Evolutionary conservation across 2,888 invertebrate species (phyloP).

Genomic region (Eupithecia abbreviata): DNA sequence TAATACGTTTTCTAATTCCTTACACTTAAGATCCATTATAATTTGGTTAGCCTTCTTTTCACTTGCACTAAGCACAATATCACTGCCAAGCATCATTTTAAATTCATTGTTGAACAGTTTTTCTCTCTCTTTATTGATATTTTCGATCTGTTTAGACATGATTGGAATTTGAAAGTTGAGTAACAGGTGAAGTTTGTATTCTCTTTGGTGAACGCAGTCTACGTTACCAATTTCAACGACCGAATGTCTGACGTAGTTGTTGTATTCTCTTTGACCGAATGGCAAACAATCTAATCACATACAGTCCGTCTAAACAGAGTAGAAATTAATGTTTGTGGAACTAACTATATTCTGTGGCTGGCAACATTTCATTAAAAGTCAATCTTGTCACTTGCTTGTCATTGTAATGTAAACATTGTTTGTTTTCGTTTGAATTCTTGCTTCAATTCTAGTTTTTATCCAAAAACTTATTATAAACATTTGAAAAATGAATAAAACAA

Average conservation of each 20-base stretch:
- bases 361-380: too few relatives aligned
- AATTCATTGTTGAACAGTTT: slow-evolving; percentile 77
- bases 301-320: too few relatives aligned
- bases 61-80: slow-evolving; percentile 68
- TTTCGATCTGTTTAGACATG: slow-evolving; percentile 42
- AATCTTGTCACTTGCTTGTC: too few relatives aligned
- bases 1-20: neutral
- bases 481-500: too few relatives aligned
- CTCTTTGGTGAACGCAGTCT: slow-evolving; percentile 48
- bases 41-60: neutral
- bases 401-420: too few relatives aligned
- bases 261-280: slow-evolving; percentile 13
- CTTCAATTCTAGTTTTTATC: too few relatives aligned
- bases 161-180: slow-evolving; percentile 23
- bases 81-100: slow-evolving; percentile 78
- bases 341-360: too few relatives aligned
- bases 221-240: slow-evolving; percentile 30
- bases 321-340: too few relatives aligned
- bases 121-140: slow-evolving; percentile 62
- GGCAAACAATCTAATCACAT: neutral
- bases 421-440: too few relatives aligned
- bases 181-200: neutral
- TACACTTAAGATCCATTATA: neutral
- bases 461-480: too few relatives aligned
- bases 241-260: slow-evolving; percentile 16